phyloP scores from a whole-genome alignment of 1,140 invertebrate genomes.

The Leptopilina boulardi region DNA sequence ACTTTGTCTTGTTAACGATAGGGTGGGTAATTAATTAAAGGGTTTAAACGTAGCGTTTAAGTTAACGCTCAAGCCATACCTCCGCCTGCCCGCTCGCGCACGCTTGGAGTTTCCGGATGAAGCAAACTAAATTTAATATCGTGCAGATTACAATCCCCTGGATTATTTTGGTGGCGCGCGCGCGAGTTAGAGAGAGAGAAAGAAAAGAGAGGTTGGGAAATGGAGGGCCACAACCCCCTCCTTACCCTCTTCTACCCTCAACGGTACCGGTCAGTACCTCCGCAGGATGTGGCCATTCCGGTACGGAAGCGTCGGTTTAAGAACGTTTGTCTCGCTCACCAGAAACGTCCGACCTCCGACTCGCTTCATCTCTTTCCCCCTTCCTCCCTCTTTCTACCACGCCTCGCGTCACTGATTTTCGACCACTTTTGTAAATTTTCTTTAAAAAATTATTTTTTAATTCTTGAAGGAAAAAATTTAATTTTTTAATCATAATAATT shows the following conservation, averaged over 20 bases:
- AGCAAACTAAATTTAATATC: conserved; percentile 72
- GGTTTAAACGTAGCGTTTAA: conserved; percentile 65
- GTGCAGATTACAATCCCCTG: conserved; percentile 67
- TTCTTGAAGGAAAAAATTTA: too few relatives aligned
- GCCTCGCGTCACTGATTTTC: not conserved
- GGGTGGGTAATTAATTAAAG: conserved; percentile 66
- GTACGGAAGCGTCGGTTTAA: conserved; percentile 48
- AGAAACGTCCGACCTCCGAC: conserved; percentile 1
- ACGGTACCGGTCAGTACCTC: conserved; percentile 36
- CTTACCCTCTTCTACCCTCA: too few relatives aligned
- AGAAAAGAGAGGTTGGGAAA: conserved; percentile 34
- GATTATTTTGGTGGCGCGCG: conserved; percentile 65
- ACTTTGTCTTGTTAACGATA: conserved; percentile 60
- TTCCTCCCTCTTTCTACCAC: not conserved
- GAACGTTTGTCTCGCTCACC: conserved; percentile 43
- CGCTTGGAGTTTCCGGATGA: conserved; percentile 58
- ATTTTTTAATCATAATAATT: too few relatives aligned
- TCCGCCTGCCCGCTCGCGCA: too few relatives aligned
- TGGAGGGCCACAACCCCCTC: conserved; percentile 22
- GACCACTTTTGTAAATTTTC: too few relatives aligned
- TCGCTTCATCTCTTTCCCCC: too few relatives aligned
- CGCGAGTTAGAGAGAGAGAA: conserved; percentile 4
- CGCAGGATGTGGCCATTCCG: conserved; percentile 50
- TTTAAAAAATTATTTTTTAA: too few relatives aligned
- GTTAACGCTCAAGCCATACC: conserved; percentile 61